Conservation (phyloP, 2,888 invertebrate species). For the Aplocera efformata region DNA sequence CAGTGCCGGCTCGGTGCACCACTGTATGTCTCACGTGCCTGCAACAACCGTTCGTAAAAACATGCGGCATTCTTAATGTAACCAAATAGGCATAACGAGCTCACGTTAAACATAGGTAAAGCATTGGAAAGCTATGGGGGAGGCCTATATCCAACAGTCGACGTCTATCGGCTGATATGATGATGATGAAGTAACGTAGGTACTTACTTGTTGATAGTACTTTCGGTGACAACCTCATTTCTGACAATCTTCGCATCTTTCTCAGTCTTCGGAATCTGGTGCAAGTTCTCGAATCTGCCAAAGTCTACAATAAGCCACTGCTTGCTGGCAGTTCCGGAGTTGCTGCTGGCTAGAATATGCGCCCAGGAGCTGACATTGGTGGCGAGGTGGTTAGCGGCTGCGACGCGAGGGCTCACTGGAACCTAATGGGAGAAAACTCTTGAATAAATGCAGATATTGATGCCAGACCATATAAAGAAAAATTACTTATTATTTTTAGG, state of each 20-base stretch:
- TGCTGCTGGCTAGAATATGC: slow-evolving; percentile 82
- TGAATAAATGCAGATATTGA: neutral
- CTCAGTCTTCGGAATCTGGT: slow-evolving; percentile 28
- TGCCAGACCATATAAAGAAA: too few relatives aligned
- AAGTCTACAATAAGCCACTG: slow-evolving; percentile 93
- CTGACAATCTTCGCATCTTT: slow-evolving; percentile 21
- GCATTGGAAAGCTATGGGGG: too few relatives aligned
- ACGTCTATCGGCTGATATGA: too few relatives aligned
- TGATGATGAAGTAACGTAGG: neutral
- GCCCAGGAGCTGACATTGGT: slow-evolving; percentile 87
- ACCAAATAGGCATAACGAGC: too few relatives aligned
- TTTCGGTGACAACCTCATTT: slow-evolving; percentile 54
- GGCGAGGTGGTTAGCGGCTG: slow-evolving; percentile 91
- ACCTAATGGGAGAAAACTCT: slow-evolving; percentile 56
- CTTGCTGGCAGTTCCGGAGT: slow-evolving; percentile 91
- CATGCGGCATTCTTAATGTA: too few relatives aligned
- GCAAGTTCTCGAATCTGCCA: slow-evolving; percentile 71
- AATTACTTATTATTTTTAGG: too few relatives aligned
- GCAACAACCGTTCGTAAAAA: slow-evolving; percentile 13
- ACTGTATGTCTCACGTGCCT: slow-evolving; percentile 64
- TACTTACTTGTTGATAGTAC: slow-evolving; percentile 57
- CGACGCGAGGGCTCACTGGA: slow-evolving; percentile 87
- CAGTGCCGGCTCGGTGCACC: slow-evolving; percentile 54
- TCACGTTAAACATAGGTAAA: too few relatives aligned
- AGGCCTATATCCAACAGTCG: too few relatives aligned